Percentiles rank a stretch among this genome's conserved stretches.
These are phyloP conservation scores for Sebastes schlegelii DNA, from an alignment of 2,113 vertebrate species.

Conservation along the genomic window DNA sequence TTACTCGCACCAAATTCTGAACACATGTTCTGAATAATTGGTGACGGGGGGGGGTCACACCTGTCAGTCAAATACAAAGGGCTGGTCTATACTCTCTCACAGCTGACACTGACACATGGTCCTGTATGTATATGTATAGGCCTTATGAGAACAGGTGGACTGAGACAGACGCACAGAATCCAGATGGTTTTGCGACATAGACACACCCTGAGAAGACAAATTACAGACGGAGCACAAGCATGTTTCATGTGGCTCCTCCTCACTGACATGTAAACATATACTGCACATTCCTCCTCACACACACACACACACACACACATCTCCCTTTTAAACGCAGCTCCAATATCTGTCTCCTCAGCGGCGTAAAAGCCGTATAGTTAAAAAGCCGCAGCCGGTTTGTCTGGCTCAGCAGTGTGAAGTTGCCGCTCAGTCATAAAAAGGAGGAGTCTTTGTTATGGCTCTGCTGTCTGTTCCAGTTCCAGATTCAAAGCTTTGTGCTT, in stretches of 20 bases:
- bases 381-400: conserved; percentile 31
- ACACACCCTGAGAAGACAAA: not conserved
- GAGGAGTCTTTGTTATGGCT: conserved; percentile 74
- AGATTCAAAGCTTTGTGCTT: conserved; percentile 80
- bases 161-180: conserved; percentile 18
- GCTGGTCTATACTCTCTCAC: conserved; percentile 56
- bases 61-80: conserved; percentile 74
- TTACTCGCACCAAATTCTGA: conserved; percentile 39
- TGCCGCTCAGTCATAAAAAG: conserved; percentile 44
- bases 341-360: conserved; percentile 2
- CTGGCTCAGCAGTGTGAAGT: conserved; percentile 43
- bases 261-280: conserved; percentile 27
- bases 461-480: conserved; percentile 63
- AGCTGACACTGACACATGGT: conserved; percentile 73
- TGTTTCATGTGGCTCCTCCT: conserved; percentile 25
- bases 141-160: conserved; percentile 60
- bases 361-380: conserved; percentile 15
- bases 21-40: conserved; percentile 40
- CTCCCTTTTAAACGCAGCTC: conserved; percentile 18
- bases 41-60: conserved; percentile 58
- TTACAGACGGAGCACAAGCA: not conserved
- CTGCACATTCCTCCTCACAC: not conserved
- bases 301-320: not conserved
- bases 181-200: not conserved
- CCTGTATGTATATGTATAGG: conserved; percentile 43